Percentiles rank a stretch among this genome's conserved stretches.
These are phyloP conservation scores for Proisotoma minuta DNA, from an alignment of 2,888 invertebrate genomes.

Conservation along the genomic window DNA sequence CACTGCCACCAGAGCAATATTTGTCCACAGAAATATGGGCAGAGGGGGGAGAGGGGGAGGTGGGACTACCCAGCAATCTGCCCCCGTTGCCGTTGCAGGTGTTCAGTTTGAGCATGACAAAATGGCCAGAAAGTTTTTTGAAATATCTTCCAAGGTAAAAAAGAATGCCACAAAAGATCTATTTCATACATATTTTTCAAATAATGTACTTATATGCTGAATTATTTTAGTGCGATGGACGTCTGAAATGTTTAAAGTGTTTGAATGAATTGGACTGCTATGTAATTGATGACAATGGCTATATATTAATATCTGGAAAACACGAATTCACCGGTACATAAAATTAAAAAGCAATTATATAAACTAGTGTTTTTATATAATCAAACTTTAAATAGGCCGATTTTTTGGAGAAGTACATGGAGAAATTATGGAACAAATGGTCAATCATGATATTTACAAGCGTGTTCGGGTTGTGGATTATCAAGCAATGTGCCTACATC, in stretches of 20 bases:
- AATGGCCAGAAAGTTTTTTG: constrained; percentile 76
- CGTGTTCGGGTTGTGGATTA: constrained; percentile 82
- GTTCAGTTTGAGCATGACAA: constrained; percentile 79
- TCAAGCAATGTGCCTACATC: constrained; percentile 78
- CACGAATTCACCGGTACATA: constrained; percentile 70
- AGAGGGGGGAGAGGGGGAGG: constrained; percentile 41
- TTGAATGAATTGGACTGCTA: constrained; percentile 85
- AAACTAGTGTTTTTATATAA: not conserved
- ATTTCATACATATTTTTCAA: not conserved
- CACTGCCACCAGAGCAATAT: constrained; percentile 83
- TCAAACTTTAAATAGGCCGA: constrained; percentile 49
- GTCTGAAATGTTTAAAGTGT: constrained; percentile 62
- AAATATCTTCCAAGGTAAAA: constrained; percentile 66
- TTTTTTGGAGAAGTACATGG: constrained; percentile 94
- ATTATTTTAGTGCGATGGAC: constrained; percentile 38
- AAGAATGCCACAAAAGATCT: not conserved
- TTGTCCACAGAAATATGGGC: constrained; percentile 70
- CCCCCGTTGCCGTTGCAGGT: constrained; percentile 88
- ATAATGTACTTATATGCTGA: not conserved
- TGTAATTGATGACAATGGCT: constrained; percentile 89
- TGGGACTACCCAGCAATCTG: constrained; percentile 48
- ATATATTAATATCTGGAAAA: constrained; percentile 83
- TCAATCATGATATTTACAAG: constrained; percentile 83
- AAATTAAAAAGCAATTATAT: not conserved
- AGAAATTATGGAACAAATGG: constrained; percentile 75